Evolutionary conservation across 2,888 invertebrate species (phyloP).

Genomic region (Calliphora vomitoria): DNA sequence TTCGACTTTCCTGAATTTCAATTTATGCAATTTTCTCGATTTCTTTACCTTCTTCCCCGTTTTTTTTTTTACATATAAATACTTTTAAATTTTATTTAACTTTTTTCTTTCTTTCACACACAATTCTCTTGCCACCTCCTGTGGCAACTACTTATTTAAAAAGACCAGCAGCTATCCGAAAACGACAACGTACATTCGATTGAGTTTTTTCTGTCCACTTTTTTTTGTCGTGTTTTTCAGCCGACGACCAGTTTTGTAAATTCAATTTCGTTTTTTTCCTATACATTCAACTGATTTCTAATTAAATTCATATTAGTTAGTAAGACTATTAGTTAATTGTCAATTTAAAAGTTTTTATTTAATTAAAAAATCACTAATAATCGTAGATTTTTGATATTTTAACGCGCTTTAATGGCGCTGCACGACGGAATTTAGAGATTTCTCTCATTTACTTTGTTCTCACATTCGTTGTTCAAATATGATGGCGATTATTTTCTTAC

Average conservation of each 20-base stretch:
- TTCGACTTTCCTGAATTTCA: slow-evolving; percentile 14
- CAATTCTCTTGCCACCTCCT: slow-evolving; percentile 70
- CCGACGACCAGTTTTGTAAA: slow-evolving; percentile 55
- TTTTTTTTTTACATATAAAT: slow-evolving; percentile 57
- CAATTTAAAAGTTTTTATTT: slow-evolving; percentile 55
- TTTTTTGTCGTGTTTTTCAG: slow-evolving; percentile 70
- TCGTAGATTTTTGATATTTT: slow-evolving; percentile 51
- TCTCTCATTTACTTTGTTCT: slow-evolving; percentile 63
- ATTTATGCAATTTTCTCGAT: slow-evolving; percentile 57
- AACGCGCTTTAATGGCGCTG: slow-evolving; percentile 70
- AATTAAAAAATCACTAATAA: slow-evolving; percentile 51
- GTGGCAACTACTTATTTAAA: slow-evolving; percentile 72
- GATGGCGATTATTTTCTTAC: slow-evolving; percentile 50
- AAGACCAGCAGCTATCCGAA: slow-evolving; percentile 73
- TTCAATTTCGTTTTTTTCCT: slow-evolving; percentile 40
- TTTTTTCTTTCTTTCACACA: slow-evolving; percentile 54
- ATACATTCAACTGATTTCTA: slow-evolving; percentile 1
- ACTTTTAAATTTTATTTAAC: slow-evolving; percentile 60
- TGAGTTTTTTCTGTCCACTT: slow-evolving; percentile 44
- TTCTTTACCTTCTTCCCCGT: slow-evolving; percentile 11
- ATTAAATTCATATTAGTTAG: slow-evolving; percentile 39
- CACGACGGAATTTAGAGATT: slow-evolving; percentile 71
- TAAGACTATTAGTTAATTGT: slow-evolving; percentile 29
- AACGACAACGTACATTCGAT: slow-evolving; percentile 72
- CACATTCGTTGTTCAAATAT: slow-evolving; percentile 63